These are phyloP conservation scores for Lophotis ruficrista DNA, from an alignment of 2,113 vertebrate species.

Conservation along the genomic window DNA sequence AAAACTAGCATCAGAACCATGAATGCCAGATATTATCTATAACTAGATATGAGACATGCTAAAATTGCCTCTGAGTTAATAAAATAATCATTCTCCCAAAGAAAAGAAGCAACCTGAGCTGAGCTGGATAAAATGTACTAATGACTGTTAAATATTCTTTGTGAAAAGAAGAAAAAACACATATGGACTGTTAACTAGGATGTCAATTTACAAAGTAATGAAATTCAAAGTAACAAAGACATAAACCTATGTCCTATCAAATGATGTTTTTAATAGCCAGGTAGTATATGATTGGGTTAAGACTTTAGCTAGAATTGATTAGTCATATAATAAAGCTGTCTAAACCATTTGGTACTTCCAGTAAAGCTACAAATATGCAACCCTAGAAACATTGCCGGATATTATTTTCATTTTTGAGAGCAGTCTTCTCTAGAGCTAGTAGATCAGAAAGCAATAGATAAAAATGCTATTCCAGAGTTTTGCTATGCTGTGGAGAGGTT, in stretches of 20 bases:
- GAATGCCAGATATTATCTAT: neutral
- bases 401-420: neutral
- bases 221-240: neutral
- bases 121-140: constrained; percentile 16
- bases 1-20: neutral
- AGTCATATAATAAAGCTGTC: neutral
- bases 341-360: neutral
- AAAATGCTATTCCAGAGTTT: neutral
- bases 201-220: constrained; percentile 1
- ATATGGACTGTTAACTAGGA: constrained; percentile 5
- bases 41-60: neutral
- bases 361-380: neutral
- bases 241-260: neutral
- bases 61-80: neutral
- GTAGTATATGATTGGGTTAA: neutral
- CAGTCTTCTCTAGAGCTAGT: neutral
- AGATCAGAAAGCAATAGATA: neutral
- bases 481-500: neutral
- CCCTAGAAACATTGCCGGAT: neutral
- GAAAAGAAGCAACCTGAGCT: constrained; percentile 21
- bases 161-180: constrained; percentile 17
- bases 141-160: constrained; percentile 30
- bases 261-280: neutral
- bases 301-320: neutral
- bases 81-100: neutral